Conservation (phyloP, 2,113 vertebrate genomes). For the Rhipidura dahli region DNA sequence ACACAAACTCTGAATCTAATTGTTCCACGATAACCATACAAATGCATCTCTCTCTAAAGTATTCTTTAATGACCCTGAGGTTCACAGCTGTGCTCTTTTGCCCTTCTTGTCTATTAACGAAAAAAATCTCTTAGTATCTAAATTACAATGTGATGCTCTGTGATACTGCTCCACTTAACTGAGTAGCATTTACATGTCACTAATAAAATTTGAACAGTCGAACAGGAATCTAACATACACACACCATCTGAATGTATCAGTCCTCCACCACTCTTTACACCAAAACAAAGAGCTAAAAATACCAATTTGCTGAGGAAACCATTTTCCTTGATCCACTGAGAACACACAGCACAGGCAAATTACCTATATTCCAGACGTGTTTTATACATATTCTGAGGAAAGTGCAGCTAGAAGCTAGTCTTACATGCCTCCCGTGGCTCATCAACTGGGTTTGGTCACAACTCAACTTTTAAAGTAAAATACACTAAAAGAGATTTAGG, state of each 20-base stretch:
- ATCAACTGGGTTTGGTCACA: background rate
- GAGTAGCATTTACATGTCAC: background rate
- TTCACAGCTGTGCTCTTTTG: background rate
- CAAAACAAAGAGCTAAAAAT: background rate
- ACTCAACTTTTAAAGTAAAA: background rate
- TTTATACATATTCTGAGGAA: background rate
- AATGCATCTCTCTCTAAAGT: slow-evolving; percentile 11
- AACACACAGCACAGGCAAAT: background rate
- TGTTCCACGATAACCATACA: slow-evolving; percentile 16
- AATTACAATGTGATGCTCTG: background rate
- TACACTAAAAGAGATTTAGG: background rate
- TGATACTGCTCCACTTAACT: background rate
- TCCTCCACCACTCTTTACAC: background rate
- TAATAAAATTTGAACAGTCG: background rate
- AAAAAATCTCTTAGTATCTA: background rate
- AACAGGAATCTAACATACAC: background rate
- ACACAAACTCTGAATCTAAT: slow-evolving; percentile 55
- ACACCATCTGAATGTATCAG: background rate
- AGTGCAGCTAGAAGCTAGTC: background rate
- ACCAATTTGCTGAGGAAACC: background rate
- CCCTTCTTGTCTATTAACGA: background rate
- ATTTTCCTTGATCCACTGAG: background rate
- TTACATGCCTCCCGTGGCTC: background rate
- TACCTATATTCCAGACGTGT: background rate
- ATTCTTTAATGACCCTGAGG: slow-evolving; percentile 22